Evolutionary conservation across 1,140 invertebrate genomes (phyloP).

Genomic region (Cotesia glomerata): DNA sequence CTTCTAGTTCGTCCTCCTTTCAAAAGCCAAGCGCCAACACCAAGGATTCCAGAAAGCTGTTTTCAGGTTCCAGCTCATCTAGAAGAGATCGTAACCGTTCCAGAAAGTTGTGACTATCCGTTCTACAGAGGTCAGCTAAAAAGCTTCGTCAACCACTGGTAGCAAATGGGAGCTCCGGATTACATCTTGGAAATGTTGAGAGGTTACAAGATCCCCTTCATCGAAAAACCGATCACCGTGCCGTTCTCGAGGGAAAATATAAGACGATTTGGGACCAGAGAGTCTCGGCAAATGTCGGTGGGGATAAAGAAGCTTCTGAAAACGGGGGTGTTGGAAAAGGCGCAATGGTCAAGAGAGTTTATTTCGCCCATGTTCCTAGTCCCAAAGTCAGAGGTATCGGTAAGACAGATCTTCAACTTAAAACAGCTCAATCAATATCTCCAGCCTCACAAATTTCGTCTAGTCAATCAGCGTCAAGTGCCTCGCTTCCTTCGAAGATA

Average conservation of each 20-base stretch:
- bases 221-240: constrained; percentile 11
- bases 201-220: constrained; percentile 20
- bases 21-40: not conserved
- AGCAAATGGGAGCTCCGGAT: constrained; percentile 1
- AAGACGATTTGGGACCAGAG: constrained; percentile 14
- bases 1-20: not conserved
- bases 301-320: constrained; percentile 8
- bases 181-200: constrained; percentile 12
- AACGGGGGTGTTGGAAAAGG: constrained; percentile 5
- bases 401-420: constrained; percentile 35
- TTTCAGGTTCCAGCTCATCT: not conserved
- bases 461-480: too few relatives aligned
- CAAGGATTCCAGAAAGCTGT: not conserved
- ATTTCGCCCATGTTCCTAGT: constrained; percentile 39
- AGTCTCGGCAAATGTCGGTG: constrained; percentile 12
- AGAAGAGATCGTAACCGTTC: not conserved
- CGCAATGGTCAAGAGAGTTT: constrained; percentile 25
- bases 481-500: too few relatives aligned
- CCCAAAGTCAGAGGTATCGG: constrained; percentile 30
- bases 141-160: not conserved
- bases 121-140: not conserved
- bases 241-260: constrained; percentile 11
- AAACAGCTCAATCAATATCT: too few relatives aligned
- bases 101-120: not conserved
- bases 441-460: too few relatives aligned